Conservation (phyloP, 2,113 vertebrate species). For the Parus major region DNA sequence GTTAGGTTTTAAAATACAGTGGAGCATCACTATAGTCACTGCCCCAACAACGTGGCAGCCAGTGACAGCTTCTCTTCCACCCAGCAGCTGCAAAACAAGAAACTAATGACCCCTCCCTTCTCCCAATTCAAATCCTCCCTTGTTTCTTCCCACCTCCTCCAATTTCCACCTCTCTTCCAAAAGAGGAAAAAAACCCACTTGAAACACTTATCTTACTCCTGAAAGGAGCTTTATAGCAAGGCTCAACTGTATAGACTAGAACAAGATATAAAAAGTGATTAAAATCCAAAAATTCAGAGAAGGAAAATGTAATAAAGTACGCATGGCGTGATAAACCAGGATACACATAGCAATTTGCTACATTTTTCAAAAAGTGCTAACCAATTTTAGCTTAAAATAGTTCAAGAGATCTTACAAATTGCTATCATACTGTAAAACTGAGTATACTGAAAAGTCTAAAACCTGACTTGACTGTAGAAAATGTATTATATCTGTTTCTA, state of each 20-base stretch:
- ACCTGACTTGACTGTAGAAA: constrained; percentile 53
- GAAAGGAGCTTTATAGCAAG: constrained; percentile 33
- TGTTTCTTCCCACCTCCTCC: not conserved
- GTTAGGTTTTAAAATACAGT: constrained; percentile 18
- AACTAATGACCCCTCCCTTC: not conserved
- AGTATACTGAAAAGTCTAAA: constrained; percentile 37
- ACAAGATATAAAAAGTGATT: constrained; percentile 28
- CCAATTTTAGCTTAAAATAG: constrained; percentile 41
- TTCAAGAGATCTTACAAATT: constrained; percentile 36
- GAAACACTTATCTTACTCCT: not conserved
- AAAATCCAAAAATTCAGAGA: constrained; percentile 20
- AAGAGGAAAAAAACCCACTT: not conserved
- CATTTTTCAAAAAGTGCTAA: constrained; percentile 45
- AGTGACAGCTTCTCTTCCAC: not conserved
- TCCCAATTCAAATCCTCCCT: not conserved
- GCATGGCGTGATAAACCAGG: constrained; percentile 15
- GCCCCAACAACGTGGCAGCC: not conserved
- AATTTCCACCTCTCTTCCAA: not conserved
- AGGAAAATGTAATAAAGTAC: constrained; percentile 20
- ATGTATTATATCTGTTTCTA: constrained; percentile 1
- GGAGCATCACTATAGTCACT: constrained; percentile 35
- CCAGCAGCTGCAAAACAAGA: not conserved
- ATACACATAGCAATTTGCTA: constrained; percentile 53
- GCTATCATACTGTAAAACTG: constrained; percentile 45
- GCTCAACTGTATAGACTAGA: constrained; percentile 43